phyloP scores from a whole-genome alignment of 1,140 invertebrate species.

The Tetramorium alpestre region DNA sequence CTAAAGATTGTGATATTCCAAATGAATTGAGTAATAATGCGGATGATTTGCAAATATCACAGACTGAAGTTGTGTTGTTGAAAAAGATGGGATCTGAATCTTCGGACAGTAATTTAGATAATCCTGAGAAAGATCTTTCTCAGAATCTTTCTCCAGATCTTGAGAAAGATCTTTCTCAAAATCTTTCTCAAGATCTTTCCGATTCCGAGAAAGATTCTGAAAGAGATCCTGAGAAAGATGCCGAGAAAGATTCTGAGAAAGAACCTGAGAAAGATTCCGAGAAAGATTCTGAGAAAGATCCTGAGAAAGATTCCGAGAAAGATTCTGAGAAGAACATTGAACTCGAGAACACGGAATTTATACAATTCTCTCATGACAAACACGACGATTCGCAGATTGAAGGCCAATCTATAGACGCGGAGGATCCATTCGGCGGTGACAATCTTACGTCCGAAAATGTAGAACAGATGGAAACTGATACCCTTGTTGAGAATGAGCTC shows the following conservation, averaged over 20 bases:
- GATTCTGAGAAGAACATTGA: slow-evolving; percentile 71
- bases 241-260: slow-evolving; percentile 28
- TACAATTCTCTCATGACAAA: slow-evolving; percentile 83
- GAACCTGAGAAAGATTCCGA: slow-evolving; percentile 19
- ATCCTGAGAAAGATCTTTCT: slow-evolving; percentile 42
- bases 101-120: slow-evolving; percentile 47
- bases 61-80: slow-evolving; percentile 9
- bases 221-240: too few species aligned
- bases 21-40: not conserved
- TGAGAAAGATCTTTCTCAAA: too few species aligned
- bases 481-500: slow-evolving; percentile 64
- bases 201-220: too few species aligned
- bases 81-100: slow-evolving; percentile 52
- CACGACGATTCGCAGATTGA: slow-evolving; percentile 82
- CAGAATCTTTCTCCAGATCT: too few species aligned
- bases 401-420: slow-evolving; percentile 80
- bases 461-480: slow-evolving; percentile 78
- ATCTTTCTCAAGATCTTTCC: too few species aligned
- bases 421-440: slow-evolving; percentile 84
- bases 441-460: slow-evolving; percentile 75
- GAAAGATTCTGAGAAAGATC: slow-evolving; percentile 48
- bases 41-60: slow-evolving; percentile 40
- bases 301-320: slow-evolving; percentile 61
- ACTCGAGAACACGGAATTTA: slow-evolving; percentile 83
- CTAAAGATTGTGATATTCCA: not conserved